These are phyloP conservation scores for Bos indicus DNA, from an alignment of 2,113 vertebrate genomes.

Conservation along the genomic window DNA sequence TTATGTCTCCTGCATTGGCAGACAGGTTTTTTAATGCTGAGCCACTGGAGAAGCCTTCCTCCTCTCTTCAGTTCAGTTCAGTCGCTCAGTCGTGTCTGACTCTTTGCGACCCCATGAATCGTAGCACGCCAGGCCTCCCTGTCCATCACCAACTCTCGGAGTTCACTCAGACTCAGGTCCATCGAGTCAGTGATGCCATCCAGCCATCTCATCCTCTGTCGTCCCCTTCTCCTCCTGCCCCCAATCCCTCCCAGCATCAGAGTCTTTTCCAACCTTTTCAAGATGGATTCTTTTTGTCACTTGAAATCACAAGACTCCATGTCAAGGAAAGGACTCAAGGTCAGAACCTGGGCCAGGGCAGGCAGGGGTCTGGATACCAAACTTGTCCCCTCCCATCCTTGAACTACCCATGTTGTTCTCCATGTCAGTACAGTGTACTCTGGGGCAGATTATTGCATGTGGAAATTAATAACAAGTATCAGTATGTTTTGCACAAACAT, in stretches of 20 bases:
- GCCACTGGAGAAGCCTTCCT: neutral
- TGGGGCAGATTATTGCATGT: neutral
- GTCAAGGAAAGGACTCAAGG: neutral
- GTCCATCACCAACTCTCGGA: too few relatives aligned
- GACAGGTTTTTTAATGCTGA: neutral
- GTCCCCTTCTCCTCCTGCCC: too few relatives aligned
- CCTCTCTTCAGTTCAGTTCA: neutral
- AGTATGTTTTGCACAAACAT: neutral
- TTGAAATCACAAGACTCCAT: neutral
- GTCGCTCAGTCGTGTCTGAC: too few relatives aligned
- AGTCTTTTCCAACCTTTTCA: too few relatives aligned
- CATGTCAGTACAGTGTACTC: neutral
- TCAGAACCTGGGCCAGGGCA: neutral
- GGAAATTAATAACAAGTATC: neutral
- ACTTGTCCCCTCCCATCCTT: neutral
- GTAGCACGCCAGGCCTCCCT: too few relatives aligned
- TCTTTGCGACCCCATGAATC: too few relatives aligned
- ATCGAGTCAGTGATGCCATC: too few relatives aligned
- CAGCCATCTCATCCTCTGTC: too few relatives aligned
- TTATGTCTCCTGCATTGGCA: neutral
- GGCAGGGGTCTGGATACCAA: neutral
- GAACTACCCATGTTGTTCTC: neutral
- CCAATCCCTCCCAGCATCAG: too few relatives aligned
- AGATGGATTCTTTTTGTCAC: neutral
- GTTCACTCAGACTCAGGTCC: too few relatives aligned